phyloP scores from a whole-genome alignment of 2,888 invertebrate genomes.

The Julus scanicus region DNA sequence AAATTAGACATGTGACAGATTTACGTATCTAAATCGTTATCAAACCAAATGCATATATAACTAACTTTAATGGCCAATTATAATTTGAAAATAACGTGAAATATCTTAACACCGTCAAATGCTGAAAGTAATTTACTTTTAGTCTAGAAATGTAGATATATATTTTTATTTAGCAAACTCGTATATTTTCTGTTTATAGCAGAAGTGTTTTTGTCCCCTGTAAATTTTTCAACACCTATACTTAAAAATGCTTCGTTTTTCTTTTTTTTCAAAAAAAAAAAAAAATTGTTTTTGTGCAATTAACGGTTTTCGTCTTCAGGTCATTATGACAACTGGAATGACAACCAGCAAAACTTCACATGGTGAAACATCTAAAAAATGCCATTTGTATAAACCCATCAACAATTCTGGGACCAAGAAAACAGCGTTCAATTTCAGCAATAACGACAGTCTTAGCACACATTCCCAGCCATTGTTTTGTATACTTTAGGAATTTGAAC shows the following conservation, averaged over 20 bases:
- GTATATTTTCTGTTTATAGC: neutral
- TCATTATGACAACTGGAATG: slow-evolving; percentile 20
- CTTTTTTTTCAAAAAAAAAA: neutral
- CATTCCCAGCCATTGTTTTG: neutral
- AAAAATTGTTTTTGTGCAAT: neutral
- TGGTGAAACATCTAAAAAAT: neutral
- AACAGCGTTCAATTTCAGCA: slow-evolving; percentile 3
- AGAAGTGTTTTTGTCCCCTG: too few species aligned
- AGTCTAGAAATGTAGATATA: too few species aligned
- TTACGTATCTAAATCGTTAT: neutral
- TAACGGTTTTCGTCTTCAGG: neutral
- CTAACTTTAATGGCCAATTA: too few species aligned
- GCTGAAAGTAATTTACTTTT: too few species aligned
- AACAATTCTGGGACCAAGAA: neutral
- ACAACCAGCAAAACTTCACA: neutral
- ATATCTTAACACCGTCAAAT: too few species aligned
- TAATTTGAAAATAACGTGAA: too few species aligned
- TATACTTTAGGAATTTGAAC: neutral
- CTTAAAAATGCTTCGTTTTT: too few species aligned
- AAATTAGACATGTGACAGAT: neutral
- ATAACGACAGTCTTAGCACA: neutral
- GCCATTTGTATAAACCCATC: neutral
- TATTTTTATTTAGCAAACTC: neutral
- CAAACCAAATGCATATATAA: too few species aligned
- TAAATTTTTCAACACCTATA: too few species aligned